Evolutionary conservation across 2,797 vertebrate genomes (phyloP).

Genomic region (Enteromius paludinosus): DNA sequence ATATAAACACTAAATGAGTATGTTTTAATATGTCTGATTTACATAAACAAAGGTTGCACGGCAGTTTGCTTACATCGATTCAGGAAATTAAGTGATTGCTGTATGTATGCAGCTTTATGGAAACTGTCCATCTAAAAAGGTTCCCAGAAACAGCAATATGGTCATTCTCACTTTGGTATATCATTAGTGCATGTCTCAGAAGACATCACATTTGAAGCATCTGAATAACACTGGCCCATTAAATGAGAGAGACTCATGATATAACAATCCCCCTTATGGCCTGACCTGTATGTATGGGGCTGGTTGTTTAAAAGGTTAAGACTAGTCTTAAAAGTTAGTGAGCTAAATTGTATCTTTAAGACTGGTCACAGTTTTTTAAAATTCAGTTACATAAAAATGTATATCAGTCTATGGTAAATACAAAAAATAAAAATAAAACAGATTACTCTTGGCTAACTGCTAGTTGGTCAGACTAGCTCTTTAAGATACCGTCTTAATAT

Average conservation of each 20-base stretch:
- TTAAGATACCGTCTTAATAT: too few relatives aligned
- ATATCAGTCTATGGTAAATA: too few relatives aligned
- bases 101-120: background rate
- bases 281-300: background rate
- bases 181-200: background rate
- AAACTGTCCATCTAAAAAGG: background rate
- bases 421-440: too few relatives aligned
- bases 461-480: too few relatives aligned
- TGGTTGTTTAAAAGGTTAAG: too few relatives aligned
- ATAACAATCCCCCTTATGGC: conserved; percentile 3
- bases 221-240: background rate
- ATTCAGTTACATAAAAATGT: too few relatives aligned
- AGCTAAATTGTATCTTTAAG: too few relatives aligned
- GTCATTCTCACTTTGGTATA: conserved; percentile 8
- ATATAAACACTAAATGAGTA: background rate
- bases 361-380: too few relatives aligned
- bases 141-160: conserved; percentile 22
- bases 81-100: background rate
- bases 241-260: background rate
- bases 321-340: too few relatives aligned
- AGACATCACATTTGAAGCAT: conserved; percentile 3
- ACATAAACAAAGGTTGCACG: conserved; percentile 13
- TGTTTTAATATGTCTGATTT: background rate
- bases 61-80: conserved; percentile 15
- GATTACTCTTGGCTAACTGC: too few relatives aligned